Percentiles rank a stretch among this genome's conserved stretches.
phyloP scores from a whole-genome alignment of 2,888 invertebrate genomes.

The Pedicia rivosa region DNA sequence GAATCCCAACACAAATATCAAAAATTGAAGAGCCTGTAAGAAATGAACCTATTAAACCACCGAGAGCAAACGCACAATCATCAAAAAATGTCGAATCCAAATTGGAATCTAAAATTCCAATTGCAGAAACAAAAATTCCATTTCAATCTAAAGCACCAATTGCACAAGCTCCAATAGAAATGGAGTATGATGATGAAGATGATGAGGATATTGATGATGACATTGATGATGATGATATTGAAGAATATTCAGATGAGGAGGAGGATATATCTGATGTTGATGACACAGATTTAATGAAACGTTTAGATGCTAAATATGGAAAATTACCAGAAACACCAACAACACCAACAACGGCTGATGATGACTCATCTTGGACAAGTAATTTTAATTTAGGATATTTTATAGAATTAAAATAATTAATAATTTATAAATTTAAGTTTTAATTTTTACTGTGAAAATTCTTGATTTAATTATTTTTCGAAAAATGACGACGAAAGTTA shows the following conservation, averaged over 20 bases:
- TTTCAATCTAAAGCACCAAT: too few species aligned
- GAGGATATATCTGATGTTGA: conserved; percentile 46
- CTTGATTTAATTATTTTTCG: conserved; percentile 13
- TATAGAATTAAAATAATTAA: not conserved
- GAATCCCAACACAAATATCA: too few species aligned
- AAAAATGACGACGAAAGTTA: conserved; percentile 27
- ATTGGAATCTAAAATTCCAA: too few species aligned
- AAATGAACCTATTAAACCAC: conserved; percentile 12
- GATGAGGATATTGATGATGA: conserved; percentile 25
- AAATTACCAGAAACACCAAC: conserved; percentile 38
- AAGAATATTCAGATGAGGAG: conserved; percentile 28
- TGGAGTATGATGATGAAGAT: conserved; percentile 26
- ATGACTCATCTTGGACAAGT: conserved; percentile 32
- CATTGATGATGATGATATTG: conserved; percentile 20
- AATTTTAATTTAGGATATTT: conserved; percentile 11
- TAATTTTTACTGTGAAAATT: conserved; percentile 10
- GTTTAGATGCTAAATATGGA: conserved; percentile 58
- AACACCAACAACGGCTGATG: conserved; percentile 29
- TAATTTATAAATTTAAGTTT: not conserved
- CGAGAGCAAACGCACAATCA: conserved; percentile 27
- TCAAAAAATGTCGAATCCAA: conserved; percentile 18
- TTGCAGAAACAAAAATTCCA: too few species aligned
- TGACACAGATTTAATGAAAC: conserved; percentile 49
- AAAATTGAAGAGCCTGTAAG: conserved; percentile 17
- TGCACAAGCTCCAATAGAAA: too few species aligned